Percentiles rank a stretch among this genome's conserved stretches.
Conservation (phyloP, 2,113 vertebrate genomes). For the Caretta caretta region DNA sequence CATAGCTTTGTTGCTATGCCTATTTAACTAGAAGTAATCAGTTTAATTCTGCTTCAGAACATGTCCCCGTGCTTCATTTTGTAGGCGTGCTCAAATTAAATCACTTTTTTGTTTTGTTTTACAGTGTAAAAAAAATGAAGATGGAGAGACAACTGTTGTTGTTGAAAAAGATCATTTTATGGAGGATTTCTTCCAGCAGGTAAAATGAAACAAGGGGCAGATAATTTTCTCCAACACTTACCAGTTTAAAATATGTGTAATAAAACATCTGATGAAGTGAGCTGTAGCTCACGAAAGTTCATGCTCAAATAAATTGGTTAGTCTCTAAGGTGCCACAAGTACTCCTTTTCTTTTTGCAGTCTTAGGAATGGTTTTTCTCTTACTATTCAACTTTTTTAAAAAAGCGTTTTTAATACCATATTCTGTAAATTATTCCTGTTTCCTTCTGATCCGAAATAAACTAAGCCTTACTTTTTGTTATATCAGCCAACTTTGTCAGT, state of each 20-base stretch:
- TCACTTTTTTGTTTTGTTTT: not conserved
- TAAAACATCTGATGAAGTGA: too few relatives aligned
- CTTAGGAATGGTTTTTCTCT: not conserved
- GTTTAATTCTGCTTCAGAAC: fast-evolving
- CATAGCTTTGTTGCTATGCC: fast-evolving
- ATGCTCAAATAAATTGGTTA: too few relatives aligned
- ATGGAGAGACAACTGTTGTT: slow-evolving; percentile 83
- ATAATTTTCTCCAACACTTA: not conserved
- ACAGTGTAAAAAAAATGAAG: slow-evolving; percentile 82
- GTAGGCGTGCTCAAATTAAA: not conserved
- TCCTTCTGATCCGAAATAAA: not conserved
- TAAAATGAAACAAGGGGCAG: slow-evolving; percentile 46
- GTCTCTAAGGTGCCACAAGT: too few relatives aligned
- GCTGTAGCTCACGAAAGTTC: too few relatives aligned
- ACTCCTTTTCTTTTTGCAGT: too few relatives aligned
- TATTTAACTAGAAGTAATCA: not conserved
- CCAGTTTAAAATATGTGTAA: fast-evolving
- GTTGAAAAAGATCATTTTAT: slow-evolving; percentile 91
- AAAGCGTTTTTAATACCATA: not conserved
- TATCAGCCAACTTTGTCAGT: not conserved
- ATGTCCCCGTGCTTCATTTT: not conserved
- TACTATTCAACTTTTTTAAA: not conserved
- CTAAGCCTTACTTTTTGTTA: not conserved
- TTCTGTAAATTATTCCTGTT: not conserved
- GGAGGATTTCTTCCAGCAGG: slow-evolving; percentile 95